phyloP scores from a whole-genome alignment of 2,888 invertebrate genomes.

The Orgyia antiqua region DNA sequence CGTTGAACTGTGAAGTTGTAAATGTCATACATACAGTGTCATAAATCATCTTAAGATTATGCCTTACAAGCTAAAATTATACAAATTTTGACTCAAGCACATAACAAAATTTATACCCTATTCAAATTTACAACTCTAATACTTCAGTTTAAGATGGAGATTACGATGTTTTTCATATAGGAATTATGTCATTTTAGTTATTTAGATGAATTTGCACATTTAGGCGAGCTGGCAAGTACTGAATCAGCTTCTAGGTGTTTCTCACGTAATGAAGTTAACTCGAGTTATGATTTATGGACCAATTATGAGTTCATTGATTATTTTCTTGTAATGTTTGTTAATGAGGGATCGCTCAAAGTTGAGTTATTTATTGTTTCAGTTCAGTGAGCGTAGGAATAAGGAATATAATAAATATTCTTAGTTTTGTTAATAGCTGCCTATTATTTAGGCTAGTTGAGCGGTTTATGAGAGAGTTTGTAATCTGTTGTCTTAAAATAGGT shows the following conservation, averaged over 20 bases:
- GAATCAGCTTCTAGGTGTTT: conserved; percentile 65
- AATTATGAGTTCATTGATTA: conserved; percentile 62
- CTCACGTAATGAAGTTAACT: conserved; percentile 54
- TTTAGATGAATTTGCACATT: conserved; percentile 47
- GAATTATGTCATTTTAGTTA: conserved; percentile 28
- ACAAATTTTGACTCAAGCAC: conserved; percentile 37
- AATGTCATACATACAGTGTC: conserved; percentile 71
- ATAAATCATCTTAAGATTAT: conserved; percentile 77
- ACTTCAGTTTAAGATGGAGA: conserved; percentile 15
- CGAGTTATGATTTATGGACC: conserved; percentile 67
- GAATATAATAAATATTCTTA: background rate
- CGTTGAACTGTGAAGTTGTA: conserved; percentile 69
- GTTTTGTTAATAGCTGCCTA: background rate
- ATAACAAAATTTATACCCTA: conserved; percentile 24
- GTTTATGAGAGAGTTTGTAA: no score
- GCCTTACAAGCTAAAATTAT: conserved; percentile 59
- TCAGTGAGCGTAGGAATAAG: background rate
- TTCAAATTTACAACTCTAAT: conserved; percentile 22
- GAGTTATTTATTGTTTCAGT: background rate
- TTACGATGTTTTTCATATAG: no score
- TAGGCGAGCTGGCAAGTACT: conserved; percentile 59
- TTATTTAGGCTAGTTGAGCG: no score
- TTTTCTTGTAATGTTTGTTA: conserved; percentile 32
- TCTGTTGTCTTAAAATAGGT: no score
- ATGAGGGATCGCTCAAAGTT: conserved; percentile 2